Percentiles rank a stretch among this genome's conserved stretches.
Conservation (phyloP, 2,113 vertebrate genomes). For the Helogale parvula region DNA sequence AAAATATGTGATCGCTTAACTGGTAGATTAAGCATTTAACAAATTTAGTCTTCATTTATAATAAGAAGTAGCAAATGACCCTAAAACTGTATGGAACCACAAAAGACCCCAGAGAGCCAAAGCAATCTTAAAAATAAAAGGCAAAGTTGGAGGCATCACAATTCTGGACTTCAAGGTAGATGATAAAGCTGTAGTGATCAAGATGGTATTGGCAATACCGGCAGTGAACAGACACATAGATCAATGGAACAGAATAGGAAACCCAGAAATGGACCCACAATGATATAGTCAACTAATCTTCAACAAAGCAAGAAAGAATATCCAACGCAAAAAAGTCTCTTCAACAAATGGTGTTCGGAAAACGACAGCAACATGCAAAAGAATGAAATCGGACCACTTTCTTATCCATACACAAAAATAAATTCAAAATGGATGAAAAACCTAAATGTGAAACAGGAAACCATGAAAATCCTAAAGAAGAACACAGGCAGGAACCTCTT, state of each 20-base stretch:
- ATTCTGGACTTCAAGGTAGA: background rate
- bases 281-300: background rate
- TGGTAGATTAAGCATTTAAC: too few species aligned
- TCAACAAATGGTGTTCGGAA: background rate
- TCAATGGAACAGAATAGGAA: background rate
- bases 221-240: background rate
- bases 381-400: too few species aligned
- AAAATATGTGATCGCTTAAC: too few species aligned
- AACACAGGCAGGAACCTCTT: too few species aligned
- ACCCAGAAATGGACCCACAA: background rate
- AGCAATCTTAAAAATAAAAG: background rate
- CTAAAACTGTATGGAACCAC: background rate
- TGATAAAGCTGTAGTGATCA: background rate
- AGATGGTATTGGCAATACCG: background rate
- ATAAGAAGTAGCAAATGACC: background rate
- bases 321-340: background rate
- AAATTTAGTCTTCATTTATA: background rate
- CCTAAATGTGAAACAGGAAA: too few species aligned
- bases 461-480: too few species aligned
- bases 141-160: background rate
- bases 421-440: too few species aligned
- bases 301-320: background rate
- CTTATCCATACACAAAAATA: too few species aligned
- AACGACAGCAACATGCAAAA: too few species aligned
- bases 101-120: background rate